Percentiles rank a stretch among this genome's conserved stretches.
Evolutionary conservation across 1,140 invertebrate genomes (phyloP).

Genomic region (Camponotus pennsylvanicus): DNA sequence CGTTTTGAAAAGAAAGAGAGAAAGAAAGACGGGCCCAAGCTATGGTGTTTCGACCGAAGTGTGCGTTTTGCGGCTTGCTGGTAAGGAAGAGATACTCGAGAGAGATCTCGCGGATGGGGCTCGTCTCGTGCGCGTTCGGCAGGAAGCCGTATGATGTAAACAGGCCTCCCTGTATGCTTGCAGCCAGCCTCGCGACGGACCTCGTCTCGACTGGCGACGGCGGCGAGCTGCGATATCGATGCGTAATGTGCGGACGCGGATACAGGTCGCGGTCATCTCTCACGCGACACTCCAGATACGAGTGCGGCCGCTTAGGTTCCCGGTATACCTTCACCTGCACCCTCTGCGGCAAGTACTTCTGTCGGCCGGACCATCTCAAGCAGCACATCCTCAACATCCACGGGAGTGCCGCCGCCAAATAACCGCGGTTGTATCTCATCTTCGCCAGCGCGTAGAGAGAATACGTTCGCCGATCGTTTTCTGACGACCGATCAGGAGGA

Average conservation of each 20-base stretch:
- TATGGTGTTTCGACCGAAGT: background rate
- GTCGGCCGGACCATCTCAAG: conserved; percentile 85
- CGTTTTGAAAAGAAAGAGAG: background rate
- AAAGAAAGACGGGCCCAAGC: background rate
- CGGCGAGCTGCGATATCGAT: conserved; percentile 83
- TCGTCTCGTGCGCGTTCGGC: conserved; percentile 27
- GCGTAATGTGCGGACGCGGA: conserved; percentile 86
- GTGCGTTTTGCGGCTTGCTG: background rate
- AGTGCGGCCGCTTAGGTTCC: conserved; percentile 85
- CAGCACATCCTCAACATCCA: conserved; percentile 86
- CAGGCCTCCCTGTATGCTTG: conserved; percentile 84
- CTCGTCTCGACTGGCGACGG: conserved; percentile 75
- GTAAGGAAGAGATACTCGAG: background rate
- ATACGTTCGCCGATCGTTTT: background rate
- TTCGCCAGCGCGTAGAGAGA: background rate
- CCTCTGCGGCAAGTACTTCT: conserved; percentile 85
- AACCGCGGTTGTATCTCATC: conserved; percentile 52
- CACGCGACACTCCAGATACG: conserved; percentile 86
- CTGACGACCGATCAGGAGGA: background rate
- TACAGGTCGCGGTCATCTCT: conserved; percentile 85
- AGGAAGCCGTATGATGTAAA: conserved; percentile 77
- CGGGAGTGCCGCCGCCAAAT: conserved; percentile 82
- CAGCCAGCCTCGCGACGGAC: conserved; percentile 81
- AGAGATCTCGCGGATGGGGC: background rate
- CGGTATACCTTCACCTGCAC: conserved; percentile 86